Conservation (phyloP, 2,888 invertebrate genomes). For the Drosophila pseudotakahashii region DNA sequence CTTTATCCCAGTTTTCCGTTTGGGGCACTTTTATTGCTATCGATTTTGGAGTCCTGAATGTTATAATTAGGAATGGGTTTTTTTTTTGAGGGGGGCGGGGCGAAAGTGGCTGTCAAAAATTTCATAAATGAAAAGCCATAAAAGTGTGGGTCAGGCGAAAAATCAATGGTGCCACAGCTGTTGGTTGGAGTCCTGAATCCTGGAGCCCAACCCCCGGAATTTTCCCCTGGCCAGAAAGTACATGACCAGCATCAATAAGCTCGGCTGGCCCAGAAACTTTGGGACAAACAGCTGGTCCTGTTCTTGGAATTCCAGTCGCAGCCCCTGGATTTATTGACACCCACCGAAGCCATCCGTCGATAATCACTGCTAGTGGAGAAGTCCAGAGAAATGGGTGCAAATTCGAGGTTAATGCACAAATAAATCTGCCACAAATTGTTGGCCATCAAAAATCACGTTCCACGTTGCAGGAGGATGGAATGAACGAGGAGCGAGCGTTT, state of each 20-base stretch:
- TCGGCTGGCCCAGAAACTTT: conserved; percentile 37
- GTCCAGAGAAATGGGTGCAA: conserved; percentile 57
- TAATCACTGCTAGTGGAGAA: conserved; percentile 55
- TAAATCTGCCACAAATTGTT: conserved; percentile 75
- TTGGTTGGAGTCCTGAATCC: neutral
- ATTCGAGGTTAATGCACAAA: conserved; percentile 76
- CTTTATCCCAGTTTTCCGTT: neutral
- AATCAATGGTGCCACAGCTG: conserved; percentile 70
- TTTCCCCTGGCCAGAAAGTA: conserved; percentile 30
- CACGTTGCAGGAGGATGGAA: conserved; percentile 6
- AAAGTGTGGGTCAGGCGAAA: conserved; percentile 57
- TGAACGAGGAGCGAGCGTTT: neutral
- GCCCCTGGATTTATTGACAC: conserved; percentile 62
- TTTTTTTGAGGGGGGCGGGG: neutral
- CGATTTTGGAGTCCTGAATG: conserved; percentile 29
- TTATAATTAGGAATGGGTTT: conserved; percentile 41
- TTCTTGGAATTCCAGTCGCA: conserved; percentile 33
- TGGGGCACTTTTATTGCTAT: conserved; percentile 16
- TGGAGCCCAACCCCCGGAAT: neutral
- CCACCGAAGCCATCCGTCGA: conserved; percentile 41
- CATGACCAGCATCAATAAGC: conserved; percentile 76
- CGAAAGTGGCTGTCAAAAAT: conserved; percentile 59
- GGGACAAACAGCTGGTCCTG: conserved; percentile 59
- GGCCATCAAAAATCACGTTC: conserved; percentile 66
- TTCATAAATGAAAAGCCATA: conserved; percentile 67